Conservation (phyloP, 2,888 invertebrate species). For the Crocallis elinguaria region DNA sequence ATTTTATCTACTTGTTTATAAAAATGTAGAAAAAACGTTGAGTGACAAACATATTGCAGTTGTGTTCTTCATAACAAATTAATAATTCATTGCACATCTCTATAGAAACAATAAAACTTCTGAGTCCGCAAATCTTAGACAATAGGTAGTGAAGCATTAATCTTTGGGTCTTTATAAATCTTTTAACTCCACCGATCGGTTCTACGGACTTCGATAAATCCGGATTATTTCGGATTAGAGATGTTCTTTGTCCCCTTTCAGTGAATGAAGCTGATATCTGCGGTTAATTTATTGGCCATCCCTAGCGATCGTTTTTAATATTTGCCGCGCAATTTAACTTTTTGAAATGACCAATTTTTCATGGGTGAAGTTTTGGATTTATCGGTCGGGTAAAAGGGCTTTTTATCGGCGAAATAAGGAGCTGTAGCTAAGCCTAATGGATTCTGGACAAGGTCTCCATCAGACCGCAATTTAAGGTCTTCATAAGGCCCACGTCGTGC, state of each 20-base stretch:
- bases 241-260: slow-evolving; percentile 51
- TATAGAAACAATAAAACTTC: slow-evolving; percentile 6
- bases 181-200: slow-evolving; percentile 66
- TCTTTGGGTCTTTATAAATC: slow-evolving; percentile 64
- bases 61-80: slow-evolving; percentile 6
- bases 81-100: slow-evolving; percentile 19
- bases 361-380: slow-evolving; percentile 38
- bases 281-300: slow-evolving; percentile 55
- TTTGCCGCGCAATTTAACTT: slow-evolving; percentile 40
- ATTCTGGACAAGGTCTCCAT: slow-evolving; percentile 21
- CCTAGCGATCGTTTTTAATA: slow-evolving; percentile 42
- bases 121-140: slow-evolving; percentile 11
- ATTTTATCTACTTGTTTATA: too few relatives aligned
- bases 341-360: slow-evolving; percentile 38
- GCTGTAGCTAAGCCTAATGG: slow-evolving; percentile 25
- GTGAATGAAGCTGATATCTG: slow-evolving; percentile 56
- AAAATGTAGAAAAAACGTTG: background rate
- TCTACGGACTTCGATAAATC: slow-evolving; percentile 59
- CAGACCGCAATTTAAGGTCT: slow-evolving; percentile 14
- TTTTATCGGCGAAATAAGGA: slow-evolving; percentile 28
- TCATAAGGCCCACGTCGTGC: slow-evolving; percentile 16
- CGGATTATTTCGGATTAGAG: slow-evolving; percentile 72
- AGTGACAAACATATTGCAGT: background rate
- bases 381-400: slow-evolving; percentile 30
- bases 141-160: slow-evolving; percentile 53